Evolutionary conservation across 2,888 invertebrate genomes (phyloP), one percentile per base, ranked within the genome.

Genomic region (Philaethria dido): DNA sequence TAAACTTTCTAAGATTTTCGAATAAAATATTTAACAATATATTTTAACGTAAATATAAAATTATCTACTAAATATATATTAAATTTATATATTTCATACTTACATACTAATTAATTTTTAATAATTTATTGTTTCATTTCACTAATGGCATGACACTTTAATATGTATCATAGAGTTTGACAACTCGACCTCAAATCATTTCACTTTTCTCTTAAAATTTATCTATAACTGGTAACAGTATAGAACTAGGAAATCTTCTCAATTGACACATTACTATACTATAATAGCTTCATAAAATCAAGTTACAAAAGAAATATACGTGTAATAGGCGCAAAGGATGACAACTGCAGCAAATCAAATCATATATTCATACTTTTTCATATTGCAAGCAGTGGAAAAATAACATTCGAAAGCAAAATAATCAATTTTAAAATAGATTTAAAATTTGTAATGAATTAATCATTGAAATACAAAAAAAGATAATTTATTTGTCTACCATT

Each of bases 1-100:
- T 90, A 92, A 88, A 89, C 87, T 83, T 88, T 91, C 88, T 89
- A 91, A 90, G 91, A 85, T 86, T 88, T 86, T 86, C 44, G 85
- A 88, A 88, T 88, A 88, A 89, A 88, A 86, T 83, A 80, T 81
- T 71, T 66, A 69, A 72, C 71, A 66, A 66, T 65, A 70, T 65
- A 64, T 65, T 59, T 68, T 67, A 68, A 66, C 45, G 65, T 57
- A 52, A 60, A 61, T 67, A 63, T 52, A 80, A 82, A 77, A 72
- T 80, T 65, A 60, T 3, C 59, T 60, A 65, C 63, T 67, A 64
- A 69, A 82, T 80, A 78, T 78, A 70, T 54, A 54, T 42, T 52
- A 61, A 42, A 45, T 62, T 54, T 47, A 50, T 48, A 36, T 50
- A 39, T 33, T 59, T 52, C 33, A 50, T 39, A 48, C 60, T 36